Evolutionary conservation across 64 coral and sea anemone genomes (phyloP), one percentile per base, ranked within the genome.

Genomic region (Exaiptasia diaphana): DNA sequence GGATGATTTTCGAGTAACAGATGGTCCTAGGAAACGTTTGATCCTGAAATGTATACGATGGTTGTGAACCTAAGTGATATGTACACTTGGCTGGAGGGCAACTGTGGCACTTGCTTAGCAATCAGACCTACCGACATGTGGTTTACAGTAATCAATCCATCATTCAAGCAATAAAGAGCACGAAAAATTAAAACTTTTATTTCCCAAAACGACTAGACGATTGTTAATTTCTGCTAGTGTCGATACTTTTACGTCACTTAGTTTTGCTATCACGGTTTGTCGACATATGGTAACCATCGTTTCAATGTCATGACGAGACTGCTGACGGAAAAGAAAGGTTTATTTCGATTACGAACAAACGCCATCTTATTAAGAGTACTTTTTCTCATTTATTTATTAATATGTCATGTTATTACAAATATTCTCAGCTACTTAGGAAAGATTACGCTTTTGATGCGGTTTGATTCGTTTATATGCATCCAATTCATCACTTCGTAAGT

Each of bases 21-120:
- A 78, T 71, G 87, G 53, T 63, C 43, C 33, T 50, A 69, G 70
- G 80, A 67, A 79, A 49, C 42, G 80, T 39, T 89, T 89, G 80
- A 88, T 83, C 91, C 71, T 90, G 80, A 85, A 95, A 89, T 56
- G 53, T 50, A 95, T 74, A 95, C 91, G 75, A 74, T 28, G 68
- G 74, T 78, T 94, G 86, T 65, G 61, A 65, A 65, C 61, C 23
- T 35, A 35, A 38, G n/a, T 65, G 61, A 65, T 65, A 65, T 13
- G 14, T 65, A 65, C 30, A 65, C n/a, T n/a, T n/a, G n/a, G 61
- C 61, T 65, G 1, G 61, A 65, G 61, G 61, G 61, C 61, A 65
- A 37, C 13, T 10, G 38, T 3, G 58, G n/a, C n/a, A 65, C 10
- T 65, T 3, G 61, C 61, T 35, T 37, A 4, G 21, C 30, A 65